Conservation (phyloP, 2,888 invertebrate genomes). For the Standfussiana lucernea region DNA sequence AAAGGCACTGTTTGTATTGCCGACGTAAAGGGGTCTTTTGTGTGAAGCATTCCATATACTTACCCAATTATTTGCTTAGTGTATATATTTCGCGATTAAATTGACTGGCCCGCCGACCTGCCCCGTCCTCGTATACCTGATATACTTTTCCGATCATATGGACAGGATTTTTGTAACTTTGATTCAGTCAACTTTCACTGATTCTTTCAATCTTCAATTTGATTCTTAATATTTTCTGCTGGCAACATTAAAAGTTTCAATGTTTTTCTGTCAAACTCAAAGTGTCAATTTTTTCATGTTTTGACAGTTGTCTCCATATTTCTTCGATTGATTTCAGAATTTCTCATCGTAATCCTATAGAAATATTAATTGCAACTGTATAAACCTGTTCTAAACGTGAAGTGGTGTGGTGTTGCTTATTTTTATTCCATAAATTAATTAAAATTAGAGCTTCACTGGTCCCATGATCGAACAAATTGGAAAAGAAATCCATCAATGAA, state of each 20-base stretch:
- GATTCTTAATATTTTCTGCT: background rate
- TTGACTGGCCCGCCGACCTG: background rate
- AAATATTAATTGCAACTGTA: background rate
- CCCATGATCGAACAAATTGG: slow-evolving; percentile 6
- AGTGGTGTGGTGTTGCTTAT: background rate
- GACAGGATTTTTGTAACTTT: too few species aligned
- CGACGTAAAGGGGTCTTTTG: too few species aligned
- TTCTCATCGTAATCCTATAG: background rate
- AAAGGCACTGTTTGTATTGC: too few species aligned
- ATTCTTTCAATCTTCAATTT: too few species aligned
- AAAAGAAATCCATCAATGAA: background rate
- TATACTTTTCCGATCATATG: background rate
- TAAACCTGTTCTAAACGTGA: background rate
- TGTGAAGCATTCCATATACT: too few species aligned
- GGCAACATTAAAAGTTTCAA: background rate
- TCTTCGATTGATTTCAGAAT: background rate
- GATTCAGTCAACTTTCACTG: too few species aligned
- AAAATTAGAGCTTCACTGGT: background rate
- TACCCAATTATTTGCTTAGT: too few species aligned
- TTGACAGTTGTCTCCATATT: slow-evolving; percentile 5
- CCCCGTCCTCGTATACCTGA: too few species aligned
- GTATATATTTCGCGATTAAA: too few species aligned
- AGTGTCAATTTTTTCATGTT: slow-evolving; percentile 6
- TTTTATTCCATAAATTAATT: background rate
- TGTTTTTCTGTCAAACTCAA: background rate